phyloP scores from a whole-genome alignment of 2,797 vertebrate genomes.

The Chromis chromis region DNA sequence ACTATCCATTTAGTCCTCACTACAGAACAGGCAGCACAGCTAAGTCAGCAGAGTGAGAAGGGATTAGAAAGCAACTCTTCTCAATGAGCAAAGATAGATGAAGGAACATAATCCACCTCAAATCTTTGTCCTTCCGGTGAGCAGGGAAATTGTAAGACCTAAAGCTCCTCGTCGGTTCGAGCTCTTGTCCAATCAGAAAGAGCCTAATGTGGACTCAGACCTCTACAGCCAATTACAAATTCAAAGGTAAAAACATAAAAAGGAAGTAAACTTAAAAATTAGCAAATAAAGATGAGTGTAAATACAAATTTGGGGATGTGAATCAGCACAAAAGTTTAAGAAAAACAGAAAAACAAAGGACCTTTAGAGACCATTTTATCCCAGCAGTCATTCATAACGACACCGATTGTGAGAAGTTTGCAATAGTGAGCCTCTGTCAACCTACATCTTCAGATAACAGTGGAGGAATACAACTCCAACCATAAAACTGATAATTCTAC shows the following conservation, averaged over 20 bases:
- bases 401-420: background rate
- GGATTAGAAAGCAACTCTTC: constrained; percentile 67
- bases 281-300: background rate
- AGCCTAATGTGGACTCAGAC: background rate
- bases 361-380: background rate
- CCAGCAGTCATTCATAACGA: background rate
- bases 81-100: constrained; percentile 46
- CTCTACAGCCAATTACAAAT: constrained; percentile 9
- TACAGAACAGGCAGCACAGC: constrained; percentile 24
- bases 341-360: background rate
- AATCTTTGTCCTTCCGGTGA: constrained; percentile 28
- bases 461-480: background rate
- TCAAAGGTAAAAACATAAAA: background rate
- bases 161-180: constrained; percentile 18
- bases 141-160: constrained; percentile 31
- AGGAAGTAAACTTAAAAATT: background rate
- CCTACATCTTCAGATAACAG: background rate
- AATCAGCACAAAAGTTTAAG: background rate
- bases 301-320: background rate
- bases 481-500: background rate
- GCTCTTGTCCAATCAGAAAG: constrained; percentile 9
- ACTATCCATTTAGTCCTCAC: constrained; percentile 36
- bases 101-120: constrained; percentile 47
- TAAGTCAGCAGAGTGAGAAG: constrained; percentile 38
- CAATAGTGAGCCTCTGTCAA: background rate